These are phyloP conservation scores for Onychostruthus taczanowskii DNA, from an alignment of 2,113 vertebrate species.

Conservation along the genomic window DNA sequence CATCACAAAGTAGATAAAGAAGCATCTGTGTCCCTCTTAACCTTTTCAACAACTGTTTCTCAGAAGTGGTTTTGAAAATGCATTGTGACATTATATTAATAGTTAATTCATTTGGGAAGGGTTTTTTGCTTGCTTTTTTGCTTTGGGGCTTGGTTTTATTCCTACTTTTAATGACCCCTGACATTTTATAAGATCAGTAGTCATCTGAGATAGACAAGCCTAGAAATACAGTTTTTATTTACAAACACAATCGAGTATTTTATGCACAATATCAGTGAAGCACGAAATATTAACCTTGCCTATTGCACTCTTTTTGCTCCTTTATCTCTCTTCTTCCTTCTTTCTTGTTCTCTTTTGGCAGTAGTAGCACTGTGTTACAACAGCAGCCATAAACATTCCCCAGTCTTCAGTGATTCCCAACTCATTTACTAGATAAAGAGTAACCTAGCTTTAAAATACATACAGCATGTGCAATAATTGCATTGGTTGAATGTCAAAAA, in stretches of 20 bases:
- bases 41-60: background rate
- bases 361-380: background rate
- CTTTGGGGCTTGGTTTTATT: background rate
- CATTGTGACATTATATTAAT: background rate
- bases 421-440: background rate
- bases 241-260: background rate
- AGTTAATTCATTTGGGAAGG: background rate
- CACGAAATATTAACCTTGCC: background rate
- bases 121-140: background rate
- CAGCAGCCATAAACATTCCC: background rate
- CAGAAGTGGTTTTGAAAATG: background rate
- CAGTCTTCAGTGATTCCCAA: background rate
- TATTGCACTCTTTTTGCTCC: background rate
- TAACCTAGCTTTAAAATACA: background rate
- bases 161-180: background rate
- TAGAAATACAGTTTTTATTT: background rate
- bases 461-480: background rate
- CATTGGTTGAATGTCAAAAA: background rate
- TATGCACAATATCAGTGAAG: background rate
- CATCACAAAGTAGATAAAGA: background rate
- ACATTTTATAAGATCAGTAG: background rate
- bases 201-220: background rate
- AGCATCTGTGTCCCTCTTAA: background rate
- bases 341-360: background rate
- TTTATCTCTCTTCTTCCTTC: background rate